phyloP scores from a whole-genome alignment of 2,113 vertebrate species.

The Salvelinus fontinalis region DNA sequence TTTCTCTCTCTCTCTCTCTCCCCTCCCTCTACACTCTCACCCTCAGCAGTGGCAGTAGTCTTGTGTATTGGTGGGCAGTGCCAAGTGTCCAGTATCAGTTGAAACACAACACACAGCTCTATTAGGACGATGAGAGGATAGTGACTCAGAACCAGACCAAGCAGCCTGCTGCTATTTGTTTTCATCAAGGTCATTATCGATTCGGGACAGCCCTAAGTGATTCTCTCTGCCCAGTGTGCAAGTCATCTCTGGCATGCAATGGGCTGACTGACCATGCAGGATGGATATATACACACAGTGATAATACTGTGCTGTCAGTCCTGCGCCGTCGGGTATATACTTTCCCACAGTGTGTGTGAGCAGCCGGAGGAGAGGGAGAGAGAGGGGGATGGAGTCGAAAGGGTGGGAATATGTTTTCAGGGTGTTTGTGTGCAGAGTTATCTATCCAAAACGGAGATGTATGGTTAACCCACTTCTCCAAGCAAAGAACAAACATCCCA shows the following conservation, averaged over 20 bases:
- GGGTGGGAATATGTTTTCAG: conserved; percentile 26
- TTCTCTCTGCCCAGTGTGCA: not conserved
- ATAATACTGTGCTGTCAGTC: not conserved
- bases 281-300: not conserved
- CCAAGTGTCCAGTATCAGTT: not conserved
- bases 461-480: too few species aligned
- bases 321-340: not conserved
- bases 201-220: not conserved
- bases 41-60: not conserved
- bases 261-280: not conserved
- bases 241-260: not conserved
- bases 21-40: not conserved
- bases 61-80: not conserved
- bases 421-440: conserved; percentile 1
- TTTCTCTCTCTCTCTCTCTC: not conserved
- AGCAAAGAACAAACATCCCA: too few species aligned
- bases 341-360: not conserved
- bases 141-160: not conserved
- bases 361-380: not conserved
- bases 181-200: not conserved
- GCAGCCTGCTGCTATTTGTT: not conserved
- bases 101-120: not conserved
- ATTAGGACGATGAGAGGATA: not conserved
- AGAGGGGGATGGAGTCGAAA: conserved; percentile 22
- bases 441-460: too few species aligned